These are phyloP conservation scores for Myripristis murdjan DNA, from an alignment of 2,797 vertebrate species.

Conservation along the genomic window DNA sequence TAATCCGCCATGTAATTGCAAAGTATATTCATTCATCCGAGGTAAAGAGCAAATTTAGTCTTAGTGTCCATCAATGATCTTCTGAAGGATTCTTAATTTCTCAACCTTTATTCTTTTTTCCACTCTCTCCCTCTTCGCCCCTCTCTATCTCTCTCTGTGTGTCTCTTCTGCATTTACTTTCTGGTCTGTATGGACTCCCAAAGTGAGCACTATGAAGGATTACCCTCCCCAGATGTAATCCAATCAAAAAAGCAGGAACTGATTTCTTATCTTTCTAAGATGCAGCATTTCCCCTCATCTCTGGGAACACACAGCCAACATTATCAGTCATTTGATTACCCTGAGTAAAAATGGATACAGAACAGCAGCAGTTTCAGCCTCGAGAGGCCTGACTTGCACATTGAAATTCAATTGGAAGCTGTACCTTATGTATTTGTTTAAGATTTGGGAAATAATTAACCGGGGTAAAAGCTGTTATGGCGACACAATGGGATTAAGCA, in stretches of 20 bases:
- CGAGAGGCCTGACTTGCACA: constrained; percentile 84
- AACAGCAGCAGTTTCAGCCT: constrained; percentile 80
- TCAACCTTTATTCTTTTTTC: too few relatives aligned
- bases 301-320: constrained; percentile 79
- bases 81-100: too few relatives aligned
- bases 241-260: constrained; percentile 87
- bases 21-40: constrained; percentile 16
- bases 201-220: constrained; percentile 82
- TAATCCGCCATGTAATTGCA: constrained; percentile 5
- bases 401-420: constrained; percentile 86
- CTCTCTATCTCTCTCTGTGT: too few relatives aligned
- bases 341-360: constrained; percentile 83
- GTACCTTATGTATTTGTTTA: constrained; percentile 87
- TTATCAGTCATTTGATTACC: constrained; percentile 89
- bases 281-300: constrained; percentile 84
- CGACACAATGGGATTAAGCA: constrained; percentile 78
- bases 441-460: constrained; percentile 89
- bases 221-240: constrained; percentile 85
- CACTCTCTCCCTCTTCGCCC: not conserved
- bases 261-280: constrained; percentile 89
- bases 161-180: constrained; percentile 75
- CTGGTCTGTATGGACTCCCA: constrained; percentile 69
- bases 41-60: not conserved
- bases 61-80: not conserved
- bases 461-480: constrained; percentile 85